Percentiles rank a stretch among this genome's conserved stretches.
Conservation (phyloP, 2,888 invertebrate genomes). For the Aelia acuminata region DNA sequence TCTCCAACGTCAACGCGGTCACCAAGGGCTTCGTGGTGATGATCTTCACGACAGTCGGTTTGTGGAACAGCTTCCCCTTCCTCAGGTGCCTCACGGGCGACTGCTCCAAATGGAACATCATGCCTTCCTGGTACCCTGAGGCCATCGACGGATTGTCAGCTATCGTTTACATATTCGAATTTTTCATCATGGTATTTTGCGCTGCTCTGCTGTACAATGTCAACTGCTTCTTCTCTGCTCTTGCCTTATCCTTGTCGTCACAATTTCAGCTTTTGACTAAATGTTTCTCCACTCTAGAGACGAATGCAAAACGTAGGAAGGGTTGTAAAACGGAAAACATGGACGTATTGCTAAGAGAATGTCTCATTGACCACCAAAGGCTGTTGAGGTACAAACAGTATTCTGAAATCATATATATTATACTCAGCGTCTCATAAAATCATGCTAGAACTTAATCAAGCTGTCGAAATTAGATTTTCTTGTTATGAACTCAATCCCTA, state of each 20-base stretch:
- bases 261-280: slow-evolving; percentile 61
- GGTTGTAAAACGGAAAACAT: slow-evolving; percentile 41
- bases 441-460: no score
- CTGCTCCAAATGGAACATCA: slow-evolving; percentile 60
- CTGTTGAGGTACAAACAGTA: slow-evolving; percentile 57
- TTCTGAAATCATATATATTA: no score
- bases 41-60: slow-evolving; percentile 63
- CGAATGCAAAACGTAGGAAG: slow-evolving; percentile 51
- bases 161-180: slow-evolving; percentile 62
- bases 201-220: slow-evolving; percentile 64
- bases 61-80: slow-evolving; percentile 63
- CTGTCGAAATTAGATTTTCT: no score
- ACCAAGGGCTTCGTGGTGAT: slow-evolving; percentile 63
- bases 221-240: slow-evolving; percentile 63
- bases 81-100: slow-evolving; percentile 57
- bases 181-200: slow-evolving; percentile 64
- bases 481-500: no score
- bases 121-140: slow-evolving; percentile 63
- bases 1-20: slow-evolving; percentile 56
- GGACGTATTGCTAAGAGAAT: slow-evolving; percentile 60
- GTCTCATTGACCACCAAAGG: slow-evolving; percentile 62
- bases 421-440: no score
- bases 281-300: slow-evolving; percentile 57
- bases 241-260: slow-evolving; percentile 58
- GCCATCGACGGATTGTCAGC: neutral